Percentiles rank a stretch among this genome's conserved stretches.
Evolutionary conservation across 1,140 invertebrate genomes (phyloP).

Genomic region (Grapholita molesta): DNA sequence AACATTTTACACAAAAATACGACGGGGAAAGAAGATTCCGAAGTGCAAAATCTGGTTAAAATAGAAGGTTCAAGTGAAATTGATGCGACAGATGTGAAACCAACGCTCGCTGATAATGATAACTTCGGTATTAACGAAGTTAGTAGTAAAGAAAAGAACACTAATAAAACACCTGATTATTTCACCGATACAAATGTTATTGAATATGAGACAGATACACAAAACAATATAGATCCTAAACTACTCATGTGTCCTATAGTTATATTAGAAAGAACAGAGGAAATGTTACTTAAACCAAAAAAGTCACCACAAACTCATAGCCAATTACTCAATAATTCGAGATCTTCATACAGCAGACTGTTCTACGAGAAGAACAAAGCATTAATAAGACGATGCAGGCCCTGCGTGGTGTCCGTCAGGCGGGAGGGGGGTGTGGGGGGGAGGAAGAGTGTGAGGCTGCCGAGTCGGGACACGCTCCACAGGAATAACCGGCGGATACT

Average conservation of each 20-base stretch:
- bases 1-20: too few species aligned
- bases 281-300: neutral
- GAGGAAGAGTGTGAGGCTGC: neutral
- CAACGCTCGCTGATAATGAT: neutral
- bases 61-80: neutral
- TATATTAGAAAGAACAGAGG: neutral
- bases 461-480: neutral
- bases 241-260: neutral
- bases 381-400: neutral
- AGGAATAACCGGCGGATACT: neutral
- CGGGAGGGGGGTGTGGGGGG: neutral
- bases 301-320: neutral
- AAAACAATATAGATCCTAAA: neutral
- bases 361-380: neutral
- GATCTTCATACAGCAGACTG: neutral
- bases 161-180: too few species aligned
- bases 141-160: too few species aligned
- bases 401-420: neutral
- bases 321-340: neutral
- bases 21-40: too few species aligned
- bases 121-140: too few species aligned
- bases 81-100: neutral
- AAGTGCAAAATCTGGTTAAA: neutral
- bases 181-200: too few species aligned
- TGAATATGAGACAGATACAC: too few species aligned